Conservation (phyloP, 2,888 invertebrate species). For the Nephrocerus scutellatus region DNA sequence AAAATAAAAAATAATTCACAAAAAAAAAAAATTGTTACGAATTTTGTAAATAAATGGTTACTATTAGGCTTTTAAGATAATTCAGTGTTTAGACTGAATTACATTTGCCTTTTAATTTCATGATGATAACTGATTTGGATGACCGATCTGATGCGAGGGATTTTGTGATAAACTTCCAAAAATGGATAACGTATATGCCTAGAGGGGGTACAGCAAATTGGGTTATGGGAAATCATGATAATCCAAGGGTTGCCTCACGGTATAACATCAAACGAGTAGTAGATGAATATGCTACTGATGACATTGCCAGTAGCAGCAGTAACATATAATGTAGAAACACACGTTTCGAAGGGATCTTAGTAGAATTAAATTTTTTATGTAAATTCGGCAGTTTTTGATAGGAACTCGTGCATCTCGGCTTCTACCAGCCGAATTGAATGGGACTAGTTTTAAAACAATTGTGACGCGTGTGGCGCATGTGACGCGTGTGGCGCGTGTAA, state of each 20-base stretch:
- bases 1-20: no score
- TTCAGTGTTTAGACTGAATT: no score
- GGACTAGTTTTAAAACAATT: no score
- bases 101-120: constrained; percentile 69
- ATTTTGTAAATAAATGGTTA: no score
- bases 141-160: constrained; percentile 53
- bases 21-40: no score
- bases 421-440: no score
- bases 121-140: constrained; percentile 55
- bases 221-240: constrained; percentile 75
- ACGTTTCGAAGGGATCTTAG: neutral
- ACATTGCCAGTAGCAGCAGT: constrained; percentile 78
- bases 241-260: constrained; percentile 60
- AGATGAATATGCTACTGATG: constrained; percentile 73
- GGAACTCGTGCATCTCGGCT: no score
- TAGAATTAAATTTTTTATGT: constrained; percentile 2
- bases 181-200: constrained; percentile 57
- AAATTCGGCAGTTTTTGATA: no score
- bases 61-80: no score
- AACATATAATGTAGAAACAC: constrained; percentile 75
- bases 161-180: constrained; percentile 53
- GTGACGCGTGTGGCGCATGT: no score
- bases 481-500: no score
- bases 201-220: constrained; percentile 58
- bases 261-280: constrained; percentile 63